Percentiles rank a stretch among this genome's conserved stretches.
These are phyloP conservation scores for Leuciscus waleckii DNA, from an alignment of 2,797 vertebrate genomes.

Conservation along the genomic window DNA sequence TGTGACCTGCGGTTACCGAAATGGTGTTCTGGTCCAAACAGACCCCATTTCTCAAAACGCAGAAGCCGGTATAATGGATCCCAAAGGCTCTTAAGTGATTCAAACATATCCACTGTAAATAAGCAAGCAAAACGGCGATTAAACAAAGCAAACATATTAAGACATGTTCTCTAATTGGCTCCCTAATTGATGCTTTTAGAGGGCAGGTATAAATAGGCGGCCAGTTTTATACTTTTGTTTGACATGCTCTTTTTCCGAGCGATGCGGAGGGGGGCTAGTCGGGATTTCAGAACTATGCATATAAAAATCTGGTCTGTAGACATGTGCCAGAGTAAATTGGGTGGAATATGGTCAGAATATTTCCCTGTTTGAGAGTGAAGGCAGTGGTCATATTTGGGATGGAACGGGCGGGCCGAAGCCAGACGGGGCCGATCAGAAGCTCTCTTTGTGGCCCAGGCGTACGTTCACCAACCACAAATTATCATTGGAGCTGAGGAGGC, in stretches of 20 bases:
- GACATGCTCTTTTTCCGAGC: slow-evolving; percentile 68
- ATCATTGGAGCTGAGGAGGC: slow-evolving; percentile 84
- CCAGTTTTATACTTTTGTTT: slow-evolving; percentile 72
- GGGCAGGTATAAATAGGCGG: slow-evolving; percentile 68
- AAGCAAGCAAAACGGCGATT: slow-evolving; percentile 37
- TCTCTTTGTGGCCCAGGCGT: slow-evolving; percentile 89
- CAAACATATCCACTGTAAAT: slow-evolving; percentile 35
- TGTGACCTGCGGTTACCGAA: slow-evolving; percentile 63
- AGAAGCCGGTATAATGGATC: slow-evolving; percentile 54
- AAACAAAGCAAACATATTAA: slow-evolving; percentile 56
- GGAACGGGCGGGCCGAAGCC: slow-evolving; percentile 80
- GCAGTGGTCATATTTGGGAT: slow-evolving; percentile 82
- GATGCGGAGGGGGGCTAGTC: slow-evolving; percentile 25
- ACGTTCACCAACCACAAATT: slow-evolving; percentile 90
- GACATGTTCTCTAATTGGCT: slow-evolving; percentile 45
- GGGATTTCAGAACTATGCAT: slow-evolving; percentile 65
- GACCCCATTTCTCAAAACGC: slow-evolving; percentile 57
- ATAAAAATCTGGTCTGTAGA: slow-evolving; percentile 75
- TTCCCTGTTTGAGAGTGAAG: slow-evolving; percentile 82
- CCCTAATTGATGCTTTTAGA: slow-evolving; percentile 64
- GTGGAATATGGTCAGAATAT: slow-evolving; percentile 84
- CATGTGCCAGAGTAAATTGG: slow-evolving; percentile 80
- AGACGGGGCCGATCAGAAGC: slow-evolving; percentile 85
- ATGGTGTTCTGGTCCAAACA: slow-evolving; percentile 60
- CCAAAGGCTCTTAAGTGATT: slow-evolving; percentile 40